Evolutionary conservation across 1,140 invertebrate genomes (phyloP).

Genomic region (Pachyrhynchus sulphureomaculatus): DNA sequence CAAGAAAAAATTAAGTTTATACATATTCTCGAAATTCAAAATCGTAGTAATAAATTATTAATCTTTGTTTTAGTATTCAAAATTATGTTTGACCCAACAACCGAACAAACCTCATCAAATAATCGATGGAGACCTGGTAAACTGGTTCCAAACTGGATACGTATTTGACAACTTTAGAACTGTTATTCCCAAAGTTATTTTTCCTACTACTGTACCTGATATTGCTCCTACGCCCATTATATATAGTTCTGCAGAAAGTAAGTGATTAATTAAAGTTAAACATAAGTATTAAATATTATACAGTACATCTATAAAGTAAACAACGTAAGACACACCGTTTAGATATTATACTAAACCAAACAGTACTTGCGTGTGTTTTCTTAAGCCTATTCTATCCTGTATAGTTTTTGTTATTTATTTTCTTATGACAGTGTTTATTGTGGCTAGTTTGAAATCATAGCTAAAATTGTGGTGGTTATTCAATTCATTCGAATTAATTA

Average conservation of each 20-base stretch:
- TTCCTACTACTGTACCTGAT: conserved; percentile 60
- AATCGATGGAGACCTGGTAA: conserved; percentile 67
- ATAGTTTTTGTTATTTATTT: too few relatives aligned
- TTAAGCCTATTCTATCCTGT: too few relatives aligned
- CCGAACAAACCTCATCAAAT: conserved; percentile 43
- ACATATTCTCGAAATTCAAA: too few relatives aligned
- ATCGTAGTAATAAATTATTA: background rate
- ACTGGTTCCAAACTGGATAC: conserved; percentile 76
- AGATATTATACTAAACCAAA: too few relatives aligned
- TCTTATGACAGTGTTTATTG: too few relatives aligned
- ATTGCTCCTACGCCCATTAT: conserved; percentile 53
- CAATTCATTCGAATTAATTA: too few relatives aligned
- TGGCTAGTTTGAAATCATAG: too few relatives aligned
- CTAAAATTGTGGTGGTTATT: too few relatives aligned
- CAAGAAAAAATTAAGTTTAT: too few relatives aligned
- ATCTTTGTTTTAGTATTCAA: conserved; percentile 37
- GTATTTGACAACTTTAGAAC: conserved; percentile 79
- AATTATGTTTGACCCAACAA: conserved; percentile 47
- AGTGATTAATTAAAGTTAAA: conserved; percentile 16
- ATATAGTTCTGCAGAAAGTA: conserved; percentile 59
- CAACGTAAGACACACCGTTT: background rate
- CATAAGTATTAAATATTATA: too few relatives aligned
- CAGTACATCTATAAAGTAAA: background rate
- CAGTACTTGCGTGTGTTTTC: too few relatives aligned
- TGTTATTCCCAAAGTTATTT: conserved; percentile 64